Conservation (phyloP, 2,797 vertebrate genomes). For the Scarus forsteni region DNA sequence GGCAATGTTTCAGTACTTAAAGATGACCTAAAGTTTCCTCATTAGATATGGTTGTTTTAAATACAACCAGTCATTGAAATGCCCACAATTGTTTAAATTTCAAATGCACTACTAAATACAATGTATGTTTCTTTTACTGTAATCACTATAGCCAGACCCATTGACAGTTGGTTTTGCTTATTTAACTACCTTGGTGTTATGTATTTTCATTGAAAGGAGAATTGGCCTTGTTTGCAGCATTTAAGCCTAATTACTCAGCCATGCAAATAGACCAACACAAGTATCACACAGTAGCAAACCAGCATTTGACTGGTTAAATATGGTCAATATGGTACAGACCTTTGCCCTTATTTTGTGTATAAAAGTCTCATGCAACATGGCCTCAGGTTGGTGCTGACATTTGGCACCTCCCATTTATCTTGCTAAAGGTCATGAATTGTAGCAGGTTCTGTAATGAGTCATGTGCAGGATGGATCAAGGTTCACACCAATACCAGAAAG, state of each 20-base stretch:
- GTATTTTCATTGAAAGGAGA: background rate
- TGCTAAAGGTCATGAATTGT: constrained; percentile 76
- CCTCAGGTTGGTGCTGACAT: constrained; percentile 72
- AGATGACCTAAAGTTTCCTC: too few relatives aligned
- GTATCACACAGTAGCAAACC: constrained; percentile 31
- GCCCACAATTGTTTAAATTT: too few relatives aligned
- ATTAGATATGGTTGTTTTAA: too few relatives aligned
- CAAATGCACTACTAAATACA: too few relatives aligned
- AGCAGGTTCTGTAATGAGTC: constrained; percentile 72
- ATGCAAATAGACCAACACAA: constrained; percentile 14
- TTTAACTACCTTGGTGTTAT: constrained; percentile 1
- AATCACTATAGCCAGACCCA: background rate
- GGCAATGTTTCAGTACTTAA: too few relatives aligned
- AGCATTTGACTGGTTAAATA: constrained; percentile 44
- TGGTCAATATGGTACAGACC: constrained; percentile 33
- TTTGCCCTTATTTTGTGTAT: constrained; percentile 32
- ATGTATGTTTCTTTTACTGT: too few relatives aligned
- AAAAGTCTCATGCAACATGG: constrained; percentile 40
- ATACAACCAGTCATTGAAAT: too few relatives aligned
- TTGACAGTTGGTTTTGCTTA: constrained; percentile 2
- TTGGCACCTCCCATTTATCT: constrained; percentile 73
- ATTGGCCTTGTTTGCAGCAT: background rate
- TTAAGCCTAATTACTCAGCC: constrained; percentile 28
- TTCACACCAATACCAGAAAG: constrained; percentile 74
- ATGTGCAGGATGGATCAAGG: constrained; percentile 65